A percentile compares a stretch with the other conserved stretches of the same genome.
Conservation (phyloP, 1,140 invertebrate species). For the Magallana angulata region DNA sequence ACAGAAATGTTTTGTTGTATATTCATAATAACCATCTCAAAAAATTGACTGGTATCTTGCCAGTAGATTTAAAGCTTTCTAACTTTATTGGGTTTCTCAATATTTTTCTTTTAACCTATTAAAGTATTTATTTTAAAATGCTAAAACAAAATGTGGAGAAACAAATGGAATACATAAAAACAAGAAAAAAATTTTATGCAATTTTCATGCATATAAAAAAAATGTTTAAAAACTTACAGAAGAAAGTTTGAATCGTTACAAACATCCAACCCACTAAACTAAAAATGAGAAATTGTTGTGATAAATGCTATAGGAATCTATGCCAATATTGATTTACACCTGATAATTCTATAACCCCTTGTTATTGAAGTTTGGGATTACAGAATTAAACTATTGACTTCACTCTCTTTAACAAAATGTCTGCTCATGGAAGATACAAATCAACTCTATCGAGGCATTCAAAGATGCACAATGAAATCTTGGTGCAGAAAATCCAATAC, state of each 20-base stretch:
- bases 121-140: neutral
- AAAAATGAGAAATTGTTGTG: neutral
- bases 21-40: neutral
- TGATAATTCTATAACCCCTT: neutral
- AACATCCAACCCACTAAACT: no score
- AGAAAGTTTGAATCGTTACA: neutral
- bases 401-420: neutral
- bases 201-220: no score
- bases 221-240: neutral
- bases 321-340: constrained; percentile 21
- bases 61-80: neutral
- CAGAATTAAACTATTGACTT: neutral
- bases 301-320: constrained; percentile 19
- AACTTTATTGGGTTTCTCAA: neutral
- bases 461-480: constrained; percentile 8
- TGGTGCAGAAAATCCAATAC: neutral
- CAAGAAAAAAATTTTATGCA: no score
- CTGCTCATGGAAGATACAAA: constrained; percentile 20
- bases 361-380: constrained; percentile 23
- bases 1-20: neutral
- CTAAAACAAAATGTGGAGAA: no score
- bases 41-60: neutral
- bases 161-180: no score
- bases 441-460: neutral
- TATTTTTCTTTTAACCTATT: neutral